Evolutionary conservation across 2,888 invertebrate species (phyloP).

Genomic region (Branchellion lobata): DNA sequence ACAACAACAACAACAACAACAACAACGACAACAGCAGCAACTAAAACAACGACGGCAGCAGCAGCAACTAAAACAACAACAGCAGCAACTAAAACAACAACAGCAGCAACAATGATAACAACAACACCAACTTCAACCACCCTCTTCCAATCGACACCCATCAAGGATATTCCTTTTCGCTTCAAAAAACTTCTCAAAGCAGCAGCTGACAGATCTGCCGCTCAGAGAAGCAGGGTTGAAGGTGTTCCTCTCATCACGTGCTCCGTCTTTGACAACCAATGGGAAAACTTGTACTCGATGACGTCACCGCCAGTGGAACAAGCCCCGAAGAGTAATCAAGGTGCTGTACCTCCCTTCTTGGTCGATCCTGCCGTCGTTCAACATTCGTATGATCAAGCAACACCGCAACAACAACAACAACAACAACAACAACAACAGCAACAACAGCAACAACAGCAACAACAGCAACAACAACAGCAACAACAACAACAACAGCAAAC

Average conservation of each 20-base stretch:
- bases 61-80: too few species aligned
- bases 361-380: neutral
- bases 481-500: neutral
- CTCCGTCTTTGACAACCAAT: neutral
- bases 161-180: conserved; percentile 26
- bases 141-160: neutral
- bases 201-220: conserved; percentile 25
- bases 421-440: neutral
- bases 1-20: neutral
- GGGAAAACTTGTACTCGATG: neutral
- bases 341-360: too few species aligned
- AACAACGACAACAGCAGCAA: too few species aligned
- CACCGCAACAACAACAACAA: too few species aligned
- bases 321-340: neutral
- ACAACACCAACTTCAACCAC: too few species aligned
- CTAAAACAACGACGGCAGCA: too few species aligned
- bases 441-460: neutral
- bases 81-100: too few species aligned
- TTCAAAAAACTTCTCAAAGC: conserved; percentile 36
- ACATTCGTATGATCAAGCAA: too few species aligned
- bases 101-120: too few species aligned
- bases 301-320: neutral
- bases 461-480: neutral
- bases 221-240: conserved; percentile 23
- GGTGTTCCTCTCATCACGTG: conserved; percentile 34